These are phyloP conservation scores for Zaprionus kolodkinae DNA, from an alignment of 1,140 invertebrate genomes.

Conservation along the genomic window DNA sequence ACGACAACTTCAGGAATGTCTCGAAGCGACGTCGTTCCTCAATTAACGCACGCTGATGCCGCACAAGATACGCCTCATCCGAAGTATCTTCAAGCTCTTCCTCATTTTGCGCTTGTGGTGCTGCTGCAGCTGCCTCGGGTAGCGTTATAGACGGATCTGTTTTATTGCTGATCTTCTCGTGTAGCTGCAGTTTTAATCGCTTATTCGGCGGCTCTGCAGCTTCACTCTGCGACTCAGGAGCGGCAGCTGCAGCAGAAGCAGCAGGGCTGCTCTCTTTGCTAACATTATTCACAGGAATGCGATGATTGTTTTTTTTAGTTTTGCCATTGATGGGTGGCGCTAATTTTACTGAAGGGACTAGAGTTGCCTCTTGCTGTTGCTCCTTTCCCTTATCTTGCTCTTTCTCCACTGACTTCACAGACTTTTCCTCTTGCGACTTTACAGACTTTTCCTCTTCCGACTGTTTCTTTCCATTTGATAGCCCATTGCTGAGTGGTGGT, in stretches of 20 bases:
- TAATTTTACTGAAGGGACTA: neutral
- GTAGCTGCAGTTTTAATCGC: constrained; percentile 44
- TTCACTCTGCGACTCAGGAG: neutral
- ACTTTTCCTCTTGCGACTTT: neutral
- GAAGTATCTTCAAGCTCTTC: constrained; percentile 86
- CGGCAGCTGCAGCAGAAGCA: neutral
- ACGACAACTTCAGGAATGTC: constrained; percentile 88
- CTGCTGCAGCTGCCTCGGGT: neutral
- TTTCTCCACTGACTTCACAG: neutral
- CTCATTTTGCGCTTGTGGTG: neutral
- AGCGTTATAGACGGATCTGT: neutral
- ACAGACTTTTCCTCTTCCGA: neutral
- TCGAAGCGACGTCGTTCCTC: constrained; percentile 92
- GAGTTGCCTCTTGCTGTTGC: constrained; percentile 2
- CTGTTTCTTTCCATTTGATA: constrained; percentile 54
- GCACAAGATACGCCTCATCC: constrained; percentile 88
- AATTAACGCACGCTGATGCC: constrained; percentile 91
- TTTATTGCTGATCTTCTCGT: constrained; percentile 2
- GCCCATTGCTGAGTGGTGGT: constrained; percentile 45
- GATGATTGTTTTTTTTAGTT: constrained; percentile 28
- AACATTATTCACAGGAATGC: constrained; percentile 13
- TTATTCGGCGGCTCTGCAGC: constrained; percentile 43
- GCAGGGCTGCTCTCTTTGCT: neutral
- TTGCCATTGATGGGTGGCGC: constrained; percentile 45
- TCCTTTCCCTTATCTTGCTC: neutral